Conservation (phyloP, 2,797 vertebrate genomes). For the Acanthis flammea region DNA sequence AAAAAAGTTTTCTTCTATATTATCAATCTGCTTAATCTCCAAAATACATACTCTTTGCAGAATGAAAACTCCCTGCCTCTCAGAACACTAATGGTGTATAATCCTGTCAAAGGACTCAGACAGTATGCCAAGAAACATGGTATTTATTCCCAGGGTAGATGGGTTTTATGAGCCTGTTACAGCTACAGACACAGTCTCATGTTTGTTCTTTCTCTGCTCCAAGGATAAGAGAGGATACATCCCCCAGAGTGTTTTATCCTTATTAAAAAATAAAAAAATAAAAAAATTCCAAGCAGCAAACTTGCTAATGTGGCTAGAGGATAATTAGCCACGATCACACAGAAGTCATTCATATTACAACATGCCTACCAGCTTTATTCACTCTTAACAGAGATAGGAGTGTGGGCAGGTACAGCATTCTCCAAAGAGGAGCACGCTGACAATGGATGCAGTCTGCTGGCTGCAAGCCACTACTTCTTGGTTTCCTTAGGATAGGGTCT, state of each 20-base stretch:
- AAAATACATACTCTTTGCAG: background rate
- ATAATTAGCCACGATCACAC: slow-evolving; percentile 41
- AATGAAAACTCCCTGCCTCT: background rate
- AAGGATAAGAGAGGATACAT: background rate
- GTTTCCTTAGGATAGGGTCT: slow-evolving; percentile 31
- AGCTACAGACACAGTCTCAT: background rate
- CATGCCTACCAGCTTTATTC: slow-evolving; percentile 45
- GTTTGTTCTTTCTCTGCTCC: background rate
- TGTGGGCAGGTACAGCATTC: background rate
- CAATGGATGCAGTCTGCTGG: background rate
- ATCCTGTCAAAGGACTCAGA: background rate
- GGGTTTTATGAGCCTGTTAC: background rate
- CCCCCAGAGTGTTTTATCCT: background rate
- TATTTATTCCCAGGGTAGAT: background rate
- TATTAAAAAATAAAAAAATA: background rate
- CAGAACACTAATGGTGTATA: background rate
- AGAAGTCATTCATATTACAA: slow-evolving; percentile 43
- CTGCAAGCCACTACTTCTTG: slow-evolving; percentile 27
- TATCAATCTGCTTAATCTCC: background rate
- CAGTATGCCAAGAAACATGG: background rate
- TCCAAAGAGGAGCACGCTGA: slow-evolving; percentile 3
- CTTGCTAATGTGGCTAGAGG: slow-evolving; percentile 17
- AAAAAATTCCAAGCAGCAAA: background rate
- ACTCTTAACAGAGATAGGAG: background rate
- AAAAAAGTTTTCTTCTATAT: background rate